Evolutionary conservation across 2,113 vertebrate genomes (phyloP).

Genomic region (Carassius auratus): DNA sequence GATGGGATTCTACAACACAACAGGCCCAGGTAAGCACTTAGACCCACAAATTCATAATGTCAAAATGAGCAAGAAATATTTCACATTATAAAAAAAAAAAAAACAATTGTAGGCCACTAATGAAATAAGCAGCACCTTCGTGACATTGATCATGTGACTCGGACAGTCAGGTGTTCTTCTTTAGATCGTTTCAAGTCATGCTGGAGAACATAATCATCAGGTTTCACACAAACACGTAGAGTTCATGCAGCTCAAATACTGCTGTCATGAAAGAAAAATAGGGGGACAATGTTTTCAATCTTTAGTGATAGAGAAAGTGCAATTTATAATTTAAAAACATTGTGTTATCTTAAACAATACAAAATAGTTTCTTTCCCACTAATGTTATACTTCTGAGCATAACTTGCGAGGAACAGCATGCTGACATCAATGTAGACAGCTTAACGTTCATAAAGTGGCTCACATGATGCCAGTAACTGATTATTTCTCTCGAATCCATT

Average conservation of each 20-base stretch:
- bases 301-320: neutral
- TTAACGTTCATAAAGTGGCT: neutral
- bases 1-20: neutral
- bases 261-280: neutral
- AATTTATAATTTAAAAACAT: neutral
- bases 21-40: constrained; percentile 9
- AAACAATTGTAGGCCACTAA: neutral
- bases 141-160: neutral
- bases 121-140: neutral
- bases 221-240: neutral
- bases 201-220: neutral
- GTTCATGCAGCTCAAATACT: neutral
- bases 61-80: neutral
- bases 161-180: neutral
- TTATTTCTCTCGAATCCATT: neutral
- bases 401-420: neutral
- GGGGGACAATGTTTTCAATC: neutral
- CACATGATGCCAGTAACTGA: neutral
- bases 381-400: neutral
- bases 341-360: neutral
- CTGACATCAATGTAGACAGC: neutral
- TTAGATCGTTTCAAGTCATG: neutral
- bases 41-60: too few species aligned
- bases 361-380: neutral
- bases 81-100: neutral